Evolutionary conservation across 2,113 vertebrate species (phyloP), one percentile per base, ranked within the genome.

Genomic region (Scomber colias): DNA sequence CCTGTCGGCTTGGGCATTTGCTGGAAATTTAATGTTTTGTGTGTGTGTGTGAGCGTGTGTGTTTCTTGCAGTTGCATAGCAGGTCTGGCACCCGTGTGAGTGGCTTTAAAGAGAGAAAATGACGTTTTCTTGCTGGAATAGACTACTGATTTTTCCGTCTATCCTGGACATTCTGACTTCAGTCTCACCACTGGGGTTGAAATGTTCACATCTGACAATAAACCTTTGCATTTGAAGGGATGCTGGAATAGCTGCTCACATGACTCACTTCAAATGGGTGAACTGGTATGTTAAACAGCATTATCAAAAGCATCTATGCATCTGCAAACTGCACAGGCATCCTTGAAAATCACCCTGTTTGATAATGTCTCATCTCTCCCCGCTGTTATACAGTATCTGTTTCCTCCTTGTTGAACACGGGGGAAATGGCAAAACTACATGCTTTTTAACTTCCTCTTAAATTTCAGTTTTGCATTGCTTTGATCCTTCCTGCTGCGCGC

Each of bases 401-500:
- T 86, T 83, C 84, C 82, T 82, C 85, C 92, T 86, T 91, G 90
- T 89, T 86, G 75, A 89, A 90, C 89, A 89, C 83, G 82, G 90
- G 84, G 85, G 77, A 89, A 87, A 90, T 69, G 85, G 91, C 88
- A 89, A 92, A 90, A 88, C 80, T 64, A 85, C 87, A 87, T 72
- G 89, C 85, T 90, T 89, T 91, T 89, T 85, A 87, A 89, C 85
- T 89, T 79, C 68, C 89, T 87, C 82, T 85, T 82, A 92, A 91
- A 92, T 92, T 84, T 89, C 74, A 78, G 77, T 86, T 92, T 92
- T 90, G 89, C 86, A 84, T 84, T 16, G 75, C 92, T 93, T 89
- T 92, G 89, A 93, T 93, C 86, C 77, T 50, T 75, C 78, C 77
- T 79, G 85, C 86, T 85, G 83, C 61, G 80, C 50, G 81, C 90